A percentile compares a stretch with the other conserved stretches of the same genome.
These are phyloP conservation scores for Protobothrops mucrosquamatus DNA, from an alignment of 2,113 vertebrate species.

Conservation along the genomic window DNA sequence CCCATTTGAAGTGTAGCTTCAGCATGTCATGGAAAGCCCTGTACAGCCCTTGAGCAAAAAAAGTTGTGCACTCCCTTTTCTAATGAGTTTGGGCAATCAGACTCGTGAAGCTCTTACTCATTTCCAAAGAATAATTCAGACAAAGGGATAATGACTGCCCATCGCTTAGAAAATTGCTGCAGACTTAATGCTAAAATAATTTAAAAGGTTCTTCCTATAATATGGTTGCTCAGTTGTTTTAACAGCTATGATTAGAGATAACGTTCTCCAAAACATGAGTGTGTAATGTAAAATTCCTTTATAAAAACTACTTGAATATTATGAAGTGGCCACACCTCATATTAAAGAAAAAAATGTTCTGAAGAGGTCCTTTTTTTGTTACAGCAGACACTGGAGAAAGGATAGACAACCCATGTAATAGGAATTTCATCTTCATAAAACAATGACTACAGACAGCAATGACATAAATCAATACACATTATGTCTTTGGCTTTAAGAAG, in stretches of 20 bases:
- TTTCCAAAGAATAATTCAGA: not conserved
- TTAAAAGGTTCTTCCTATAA: not conserved
- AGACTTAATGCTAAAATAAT: not conserved
- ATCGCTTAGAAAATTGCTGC: not conserved
- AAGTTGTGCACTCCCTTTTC: not conserved
- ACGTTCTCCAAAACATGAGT: not conserved
- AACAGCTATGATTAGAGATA: not conserved
- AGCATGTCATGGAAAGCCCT: not conserved
- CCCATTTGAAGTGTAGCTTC: not conserved
- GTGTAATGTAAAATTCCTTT: not conserved
- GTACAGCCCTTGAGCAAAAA: not conserved
- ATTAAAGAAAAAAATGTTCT: not conserved
- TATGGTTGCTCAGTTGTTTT: not conserved
- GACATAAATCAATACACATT: not conserved
- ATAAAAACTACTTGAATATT: not conserved
- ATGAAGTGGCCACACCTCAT: not conserved
- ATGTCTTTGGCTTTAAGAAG: not conserved
- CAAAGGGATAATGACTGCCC: not conserved
- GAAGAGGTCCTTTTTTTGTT: constrained; percentile 54
- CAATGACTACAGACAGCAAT: not conserved
- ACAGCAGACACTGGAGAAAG: not conserved
- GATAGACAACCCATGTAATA: not conserved
- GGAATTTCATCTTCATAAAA: not conserved
- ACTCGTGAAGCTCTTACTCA: not conserved
- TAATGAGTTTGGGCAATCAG: not conserved